Percentiles rank a stretch among this genome's conserved stretches.
Evolutionary conservation across 2,113 vertebrate species (phyloP).

Genomic region (Xerus inauris): DNA sequence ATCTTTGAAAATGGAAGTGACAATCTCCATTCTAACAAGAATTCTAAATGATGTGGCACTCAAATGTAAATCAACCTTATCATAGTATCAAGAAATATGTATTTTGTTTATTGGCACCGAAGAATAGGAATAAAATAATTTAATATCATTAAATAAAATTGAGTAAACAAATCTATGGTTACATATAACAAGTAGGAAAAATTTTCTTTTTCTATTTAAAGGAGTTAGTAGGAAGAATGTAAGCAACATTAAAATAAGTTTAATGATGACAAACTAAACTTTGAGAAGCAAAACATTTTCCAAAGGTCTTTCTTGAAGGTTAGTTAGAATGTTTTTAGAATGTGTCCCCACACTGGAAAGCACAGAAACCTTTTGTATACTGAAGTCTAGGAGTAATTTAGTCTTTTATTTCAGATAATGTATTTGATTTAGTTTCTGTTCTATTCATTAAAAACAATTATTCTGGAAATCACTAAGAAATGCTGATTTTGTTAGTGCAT

Average conservation of each 20-base stretch:
- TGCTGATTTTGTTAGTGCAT: background rate
- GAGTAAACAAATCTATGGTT: background rate
- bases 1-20: background rate
- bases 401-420: background rate
- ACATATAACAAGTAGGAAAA: background rate
- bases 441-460: background rate
- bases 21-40: background rate
- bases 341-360: background rate
- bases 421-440: background rate
- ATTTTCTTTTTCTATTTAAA: conserved; percentile 29
- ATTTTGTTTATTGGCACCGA: background rate
- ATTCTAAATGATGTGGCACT: background rate
- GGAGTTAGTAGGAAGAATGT: background rate
- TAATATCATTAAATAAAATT: background rate
- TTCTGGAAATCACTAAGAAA: conserved; percentile 28
- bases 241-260: background rate
- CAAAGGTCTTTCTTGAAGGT: background rate
- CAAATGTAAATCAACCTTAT: background rate
- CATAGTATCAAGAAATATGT: background rate
- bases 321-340: background rate
- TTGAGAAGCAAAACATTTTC: background rate
- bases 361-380: background rate
- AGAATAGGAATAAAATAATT: background rate
- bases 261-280: background rate
- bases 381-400: background rate